Evolutionary conservation across 2,797 vertebrate genomes (phyloP).

Genomic region (Leuciscus waleckii): DNA sequence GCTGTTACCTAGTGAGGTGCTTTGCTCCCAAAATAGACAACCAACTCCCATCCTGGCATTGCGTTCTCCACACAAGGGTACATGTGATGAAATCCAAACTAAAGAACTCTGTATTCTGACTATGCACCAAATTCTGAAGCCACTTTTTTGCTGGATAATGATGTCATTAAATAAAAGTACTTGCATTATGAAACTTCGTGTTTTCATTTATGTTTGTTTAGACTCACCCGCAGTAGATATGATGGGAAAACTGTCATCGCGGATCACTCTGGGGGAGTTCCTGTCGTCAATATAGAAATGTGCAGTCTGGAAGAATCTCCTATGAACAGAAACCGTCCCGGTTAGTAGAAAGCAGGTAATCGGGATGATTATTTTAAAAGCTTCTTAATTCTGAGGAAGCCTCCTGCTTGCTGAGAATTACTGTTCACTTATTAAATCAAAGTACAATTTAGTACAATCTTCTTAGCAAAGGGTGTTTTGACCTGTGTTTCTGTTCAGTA

Average conservation of each 20-base stretch:
- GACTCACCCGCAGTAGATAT: conserved; percentile 95
- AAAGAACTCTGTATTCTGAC: not conserved
- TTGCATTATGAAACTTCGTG: not conserved
- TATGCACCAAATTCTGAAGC: not conserved
- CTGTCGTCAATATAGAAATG: conserved; percentile 99
- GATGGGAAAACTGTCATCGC: conserved; percentile 95
- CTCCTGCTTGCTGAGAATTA: conserved; percentile 8
- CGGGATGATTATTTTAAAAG: conserved; percentile 20
- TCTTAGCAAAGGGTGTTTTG: conserved; percentile 1
- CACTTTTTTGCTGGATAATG: not conserved
- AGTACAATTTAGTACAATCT: conserved; percentile 18
- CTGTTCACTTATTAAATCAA: conserved; percentile 20
- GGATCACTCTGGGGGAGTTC: conserved; percentile 94
- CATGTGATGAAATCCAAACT: not conserved
- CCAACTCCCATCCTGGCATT: not conserved
- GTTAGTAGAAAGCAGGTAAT: conserved; percentile 43
- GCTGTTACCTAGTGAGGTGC: not conserved
- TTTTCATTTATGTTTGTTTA: not conserved
- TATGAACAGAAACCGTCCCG: conserved; percentile 68
- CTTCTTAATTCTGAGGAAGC: conserved; percentile 17
- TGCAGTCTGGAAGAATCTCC: conserved; percentile 98
- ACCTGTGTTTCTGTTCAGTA: not conserved
- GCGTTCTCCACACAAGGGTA: not conserved
- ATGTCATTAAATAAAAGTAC: not conserved
- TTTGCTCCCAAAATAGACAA: not conserved